Conservation (phyloP, 2,797 vertebrate species). For the Sebastolobus alascanus region DNA sequence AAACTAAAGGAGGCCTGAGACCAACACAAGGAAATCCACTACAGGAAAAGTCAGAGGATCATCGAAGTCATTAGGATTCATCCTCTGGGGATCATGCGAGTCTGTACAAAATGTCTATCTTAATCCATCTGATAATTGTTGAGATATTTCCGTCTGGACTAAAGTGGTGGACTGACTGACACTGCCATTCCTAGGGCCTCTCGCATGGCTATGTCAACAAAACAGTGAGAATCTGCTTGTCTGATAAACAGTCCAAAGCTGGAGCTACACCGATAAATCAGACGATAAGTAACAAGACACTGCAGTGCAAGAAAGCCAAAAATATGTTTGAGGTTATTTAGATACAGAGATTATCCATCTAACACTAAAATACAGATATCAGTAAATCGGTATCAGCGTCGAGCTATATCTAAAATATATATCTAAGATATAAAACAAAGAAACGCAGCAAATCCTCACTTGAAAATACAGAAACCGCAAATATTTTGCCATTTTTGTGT, state of each 20-base stretch:
- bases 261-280: not conserved
- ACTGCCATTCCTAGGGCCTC: no score
- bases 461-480: not conserved
- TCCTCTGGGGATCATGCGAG: constrained; percentile 19
- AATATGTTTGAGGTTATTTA: not conserved
- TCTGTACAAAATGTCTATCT: constrained; percentile 7
- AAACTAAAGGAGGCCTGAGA: not conserved
- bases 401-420: not conserved
- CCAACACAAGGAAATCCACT: not conserved
- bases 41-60: constrained; percentile 15
- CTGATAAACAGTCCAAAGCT: not conserved
- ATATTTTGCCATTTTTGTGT: not conserved
- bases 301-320: not conserved
- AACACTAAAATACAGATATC: not conserved
- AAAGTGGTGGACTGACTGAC: not conserved
- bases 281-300: not conserved
- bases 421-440: not conserved
- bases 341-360: not conserved
- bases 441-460: not conserved
- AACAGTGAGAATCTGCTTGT: not conserved
- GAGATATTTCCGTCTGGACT: constrained; percentile 5
- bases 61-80: constrained; percentile 13
- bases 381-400: not conserved
- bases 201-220: not conserved
- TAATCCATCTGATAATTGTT: constrained; percentile 19